phyloP scores from a whole-genome alignment of 2,797 vertebrate genomes.

The Gymnothorax reevesii region DNA sequence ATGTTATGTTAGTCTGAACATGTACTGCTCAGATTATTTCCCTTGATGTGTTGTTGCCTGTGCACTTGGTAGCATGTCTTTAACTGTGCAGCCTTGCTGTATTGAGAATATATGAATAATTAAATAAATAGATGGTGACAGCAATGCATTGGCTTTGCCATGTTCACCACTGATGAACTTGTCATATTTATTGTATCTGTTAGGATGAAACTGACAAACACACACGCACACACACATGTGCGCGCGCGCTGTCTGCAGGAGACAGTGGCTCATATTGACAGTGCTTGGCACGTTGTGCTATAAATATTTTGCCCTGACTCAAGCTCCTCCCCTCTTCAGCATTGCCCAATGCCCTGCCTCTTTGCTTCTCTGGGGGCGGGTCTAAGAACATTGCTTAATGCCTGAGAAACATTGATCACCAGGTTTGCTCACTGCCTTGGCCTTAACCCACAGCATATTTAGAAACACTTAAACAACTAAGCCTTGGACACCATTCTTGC shows the following conservation, averaged over 20 bases:
- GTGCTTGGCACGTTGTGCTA: background rate
- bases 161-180: background rate
- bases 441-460: background rate
- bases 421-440: background rate
- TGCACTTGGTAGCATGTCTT: too few relatives aligned
- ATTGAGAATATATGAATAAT: background rate
- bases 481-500: background rate
- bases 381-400: too few relatives aligned
- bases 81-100: background rate
- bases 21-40: too few relatives aligned
- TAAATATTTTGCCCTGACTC: background rate
- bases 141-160: background rate
- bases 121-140: background rate
- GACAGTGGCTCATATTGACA: background rate
- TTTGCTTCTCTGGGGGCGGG: background rate
- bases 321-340: background rate
- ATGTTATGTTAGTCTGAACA: too few relatives aligned
- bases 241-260: background rate
- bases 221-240: too few relatives aligned
- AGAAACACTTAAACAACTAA: background rate
- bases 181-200: too few relatives aligned
- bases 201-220: too few relatives aligned
- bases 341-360: background rate
- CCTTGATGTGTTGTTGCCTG: too few relatives aligned
- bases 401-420: background rate